Evolutionary conservation across 2,797 vertebrate species (phyloP), one percentile per base, ranked within the genome.

Genomic region (Eospalax fontanierii): DNA sequence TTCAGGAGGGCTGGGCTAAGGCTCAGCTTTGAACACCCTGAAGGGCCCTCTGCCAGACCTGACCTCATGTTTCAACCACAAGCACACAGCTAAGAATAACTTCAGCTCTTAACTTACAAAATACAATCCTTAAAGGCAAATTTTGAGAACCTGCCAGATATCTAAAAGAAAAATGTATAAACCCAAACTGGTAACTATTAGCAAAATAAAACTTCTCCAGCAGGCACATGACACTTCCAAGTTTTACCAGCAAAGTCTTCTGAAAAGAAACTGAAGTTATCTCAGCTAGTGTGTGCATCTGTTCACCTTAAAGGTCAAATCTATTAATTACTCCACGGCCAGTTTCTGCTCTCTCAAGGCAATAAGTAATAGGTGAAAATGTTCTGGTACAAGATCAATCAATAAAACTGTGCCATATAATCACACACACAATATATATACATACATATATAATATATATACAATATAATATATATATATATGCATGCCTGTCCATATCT

Each of bases 81-180:
- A 98, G 98, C 95, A 98, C 95, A 98, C 96, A 97, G 92, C 98
- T 98, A 98, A 98, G 98, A 98, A 98, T 98, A 98, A 97, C 95
- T 96, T 96, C 95, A 97, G 97, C 97, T 98, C 96, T 98, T 97
- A 97, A 98, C 97, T 98, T 98, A 96, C 95, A 97, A 98, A 98
- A 97, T 89, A 97, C 93, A 97, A 78, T 89, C 97, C 98, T 97
- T 96, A 97, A 97, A 97, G 91, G 84, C 82, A 90, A 95, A 97
- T 96, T 97, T 94, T 98, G 96, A 96, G 97, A 90, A 91, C 57
- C 40, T 82, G 97, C 96, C 97, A 98, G 88, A 94, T 30, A 38
- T 86, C 73, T 93, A 89, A 97, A 97, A 96, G 95, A 96, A 97
- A 95, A 94, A 89, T 84, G 92, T 81, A 80, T 18, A 90, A 82